Conservation (phyloP, 2,113 vertebrate species). For the Paradisaea rubra region DNA sequence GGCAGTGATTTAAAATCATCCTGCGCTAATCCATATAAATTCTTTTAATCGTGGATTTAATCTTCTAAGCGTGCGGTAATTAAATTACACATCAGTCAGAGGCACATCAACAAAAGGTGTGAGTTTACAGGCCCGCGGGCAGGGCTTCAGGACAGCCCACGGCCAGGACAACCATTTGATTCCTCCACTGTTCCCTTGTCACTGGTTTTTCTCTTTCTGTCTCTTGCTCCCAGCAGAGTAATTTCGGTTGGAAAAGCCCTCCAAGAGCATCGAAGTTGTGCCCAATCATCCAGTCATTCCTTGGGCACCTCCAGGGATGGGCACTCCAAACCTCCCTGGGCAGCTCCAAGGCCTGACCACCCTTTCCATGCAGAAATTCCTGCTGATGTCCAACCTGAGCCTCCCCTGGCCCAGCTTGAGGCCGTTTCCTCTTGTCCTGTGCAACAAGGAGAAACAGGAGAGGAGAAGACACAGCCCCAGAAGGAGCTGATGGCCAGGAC, state of each 20-base stretch:
- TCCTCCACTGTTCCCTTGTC: not conserved
- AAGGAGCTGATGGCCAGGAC: not conserved
- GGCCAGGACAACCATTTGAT: not conserved
- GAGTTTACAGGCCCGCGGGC: not conserved
- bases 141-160: not conserved
- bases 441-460: not conserved
- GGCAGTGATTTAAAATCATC: conserved; percentile 51
- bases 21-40: conserved; percentile 62
- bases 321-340: not conserved
- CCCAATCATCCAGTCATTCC: rapidly evolving
- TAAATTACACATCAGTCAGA: conserved; percentile 52
- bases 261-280: not conserved
- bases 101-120: not conserved
- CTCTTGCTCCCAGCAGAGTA: not conserved
- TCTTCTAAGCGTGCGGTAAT: conserved; percentile 55
- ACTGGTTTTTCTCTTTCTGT: not conserved
- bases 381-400: not conserved
- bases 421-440: not conserved
- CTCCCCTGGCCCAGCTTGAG: not conserved
- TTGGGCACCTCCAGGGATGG: not conserved
- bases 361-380: not conserved
- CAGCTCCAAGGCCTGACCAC: rapidly evolving
- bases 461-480: not conserved
- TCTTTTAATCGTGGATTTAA: conserved; percentile 64
- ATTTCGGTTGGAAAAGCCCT: not conserved